Percentiles rank a stretch among this genome's conserved stretches.
Evolutionary conservation across 2,888 invertebrate genomes (phyloP).

Genomic region (Oscheius sp.): DNA sequence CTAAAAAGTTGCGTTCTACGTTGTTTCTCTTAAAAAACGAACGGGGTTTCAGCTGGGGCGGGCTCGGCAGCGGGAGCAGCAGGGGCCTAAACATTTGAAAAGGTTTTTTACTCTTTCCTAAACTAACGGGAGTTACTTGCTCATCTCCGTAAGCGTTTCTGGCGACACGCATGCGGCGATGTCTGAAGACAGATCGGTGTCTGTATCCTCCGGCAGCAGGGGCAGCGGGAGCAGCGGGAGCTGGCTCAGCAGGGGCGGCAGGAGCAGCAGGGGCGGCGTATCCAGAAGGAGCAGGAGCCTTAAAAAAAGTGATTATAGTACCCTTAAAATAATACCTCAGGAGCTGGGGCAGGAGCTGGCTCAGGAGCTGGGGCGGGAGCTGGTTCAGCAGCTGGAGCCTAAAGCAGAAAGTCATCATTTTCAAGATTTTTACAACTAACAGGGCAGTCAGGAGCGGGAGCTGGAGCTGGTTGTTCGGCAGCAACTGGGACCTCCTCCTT

Average conservation of each 20-base stretch:
- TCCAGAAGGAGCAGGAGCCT: too few species aligned
- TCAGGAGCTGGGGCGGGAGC: constrained; percentile 19
- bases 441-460: constrained; percentile 14
- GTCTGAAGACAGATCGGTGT: constrained; percentile 20
- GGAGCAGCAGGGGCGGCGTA: constrained; percentile 32
- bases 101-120: too few species aligned
- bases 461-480: constrained; percentile 19
- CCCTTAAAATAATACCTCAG: too few species aligned
- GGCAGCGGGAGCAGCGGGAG: constrained; percentile 28
- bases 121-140: constrained; percentile 45
- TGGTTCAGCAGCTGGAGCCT: constrained; percentile 32
- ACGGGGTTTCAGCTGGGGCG: constrained; percentile 16
- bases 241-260: constrained; percentile 15
- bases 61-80: constrained; percentile 25
- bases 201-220: constrained; percentile 26
- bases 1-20: background rate
- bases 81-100: constrained; percentile 32
- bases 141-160: constrained; percentile 50
- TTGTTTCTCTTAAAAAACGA: too few species aligned
- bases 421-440: constrained; percentile 4
- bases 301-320: too few species aligned
- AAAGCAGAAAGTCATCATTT: constrained; percentile 20
- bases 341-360: constrained; percentile 18
- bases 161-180: constrained; percentile 16
- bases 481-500: background rate